A percentile compares a stretch with the other conserved stretches of the same genome.
Evolutionary conservation across 1,140 invertebrate genomes (phyloP).

Genomic region (Lepeophtheirus salmonis): DNA sequence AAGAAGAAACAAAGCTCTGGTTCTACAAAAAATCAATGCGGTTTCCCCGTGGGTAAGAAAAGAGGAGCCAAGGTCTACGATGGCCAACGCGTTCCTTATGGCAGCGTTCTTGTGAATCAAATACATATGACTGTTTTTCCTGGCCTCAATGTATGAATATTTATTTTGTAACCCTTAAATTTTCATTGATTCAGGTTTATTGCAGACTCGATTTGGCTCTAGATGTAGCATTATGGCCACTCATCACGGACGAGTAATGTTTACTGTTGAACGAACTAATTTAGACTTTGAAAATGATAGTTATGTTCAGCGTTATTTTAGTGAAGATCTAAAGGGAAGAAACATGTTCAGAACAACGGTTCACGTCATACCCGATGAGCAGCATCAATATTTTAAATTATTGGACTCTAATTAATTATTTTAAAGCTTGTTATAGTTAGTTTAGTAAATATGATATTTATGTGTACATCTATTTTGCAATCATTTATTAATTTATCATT

Average conservation of each 20-base stretch:
- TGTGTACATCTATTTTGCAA: too few species aligned
- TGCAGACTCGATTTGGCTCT: neutral
- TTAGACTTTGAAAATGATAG: neutral
- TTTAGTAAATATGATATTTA: too few species aligned
- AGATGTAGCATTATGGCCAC: neutral
- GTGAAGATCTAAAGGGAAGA: neutral
- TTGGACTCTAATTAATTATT: too few species aligned
- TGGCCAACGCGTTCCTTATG: conserved; percentile 8
- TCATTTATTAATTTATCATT: too few species aligned
- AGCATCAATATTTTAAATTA: conserved; percentile 15
- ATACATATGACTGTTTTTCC: neutral
- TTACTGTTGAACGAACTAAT: neutral
- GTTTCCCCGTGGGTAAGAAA: neutral
- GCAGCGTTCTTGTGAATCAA: neutral
- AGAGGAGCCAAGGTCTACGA: conserved; percentile 11
- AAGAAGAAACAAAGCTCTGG: neutral
- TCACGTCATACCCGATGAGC: conserved; percentile 9
- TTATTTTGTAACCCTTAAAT: too few species aligned
- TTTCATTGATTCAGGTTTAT: neutral
- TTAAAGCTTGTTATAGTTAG: too few species aligned
- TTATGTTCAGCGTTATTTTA: neutral
- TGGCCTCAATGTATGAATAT: neutral
- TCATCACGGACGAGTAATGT: conserved; percentile 7
- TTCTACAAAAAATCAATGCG: conserved; percentile 6
- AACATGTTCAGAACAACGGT: neutral